Base-by-base conservation (phyloP, 2,888 invertebrate species). In the Xestia xanthographa region DNA sequence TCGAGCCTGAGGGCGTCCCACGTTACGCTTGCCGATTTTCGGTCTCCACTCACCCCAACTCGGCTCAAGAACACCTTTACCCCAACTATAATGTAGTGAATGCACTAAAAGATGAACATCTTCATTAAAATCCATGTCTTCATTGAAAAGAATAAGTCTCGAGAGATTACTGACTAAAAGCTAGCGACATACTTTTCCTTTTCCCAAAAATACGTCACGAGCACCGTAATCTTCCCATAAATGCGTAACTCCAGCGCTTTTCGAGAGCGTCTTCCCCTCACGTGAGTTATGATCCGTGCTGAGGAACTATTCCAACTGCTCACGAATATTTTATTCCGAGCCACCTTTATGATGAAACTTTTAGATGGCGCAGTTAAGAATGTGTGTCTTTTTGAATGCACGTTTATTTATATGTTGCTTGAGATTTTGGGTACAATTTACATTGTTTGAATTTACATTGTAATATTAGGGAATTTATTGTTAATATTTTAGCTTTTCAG, bases 331-430 rank as follows among this genome's bases (percentile, higher is more conserved):
- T 87, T 86, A 86, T 87, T 78, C 78, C 48, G 14, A 74, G 56
- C 70, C 67, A 81, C 87, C 74, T 82, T 78, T 85, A 85, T 75
- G 87, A 75, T 75, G 76, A 84, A 87, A 87, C 72, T 87, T 87
- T 82, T 66, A 67, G 68, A 63, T 75, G 80, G 56, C n/a, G 20
- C 50, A 71, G 38, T 77, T 67, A 72, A 75, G 72, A 34, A 79
- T 83, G 66, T 80, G 50, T 75, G 58, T 72, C 75, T 80, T 83
- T 74, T 71, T 65, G 48, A 34, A 68, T 38, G 56, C 48, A 41
- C 11, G 48, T 48, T 29, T 74, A 38, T 74, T 66, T 74, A 69
- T 74, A 66, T 66, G 34, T 60, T 34, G 22, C n/a, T 38, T 14
- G 20, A 48, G 11, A 60, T 60, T 72, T 70, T 77, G 14, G 29